A percentile compares a stretch with the other conserved stretches of the same genome.
Evolutionary conservation across 2,888 invertebrate genomes (phyloP).

Genomic region (Quadroppia sp.): DNA sequence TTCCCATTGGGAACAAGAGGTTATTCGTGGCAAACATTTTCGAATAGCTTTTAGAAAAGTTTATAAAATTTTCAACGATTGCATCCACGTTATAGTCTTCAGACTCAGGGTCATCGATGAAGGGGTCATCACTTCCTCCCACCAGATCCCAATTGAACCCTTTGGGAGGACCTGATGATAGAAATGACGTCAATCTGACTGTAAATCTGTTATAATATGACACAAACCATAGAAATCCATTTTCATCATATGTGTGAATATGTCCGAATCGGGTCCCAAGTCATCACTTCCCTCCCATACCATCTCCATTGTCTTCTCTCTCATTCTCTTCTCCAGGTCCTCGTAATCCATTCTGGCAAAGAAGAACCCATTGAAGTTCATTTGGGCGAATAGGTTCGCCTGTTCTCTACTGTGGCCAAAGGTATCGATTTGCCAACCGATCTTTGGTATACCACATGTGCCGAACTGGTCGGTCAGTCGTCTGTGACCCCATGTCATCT

Average conservation of each 20-base stretch:
- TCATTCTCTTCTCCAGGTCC: slow-evolving; percentile 55
- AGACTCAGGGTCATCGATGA: slow-evolving; percentile 28
- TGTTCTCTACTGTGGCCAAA: slow-evolving; percentile 83
- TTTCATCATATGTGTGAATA: background rate
- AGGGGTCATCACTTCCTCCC: background rate
- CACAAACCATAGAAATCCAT: background rate
- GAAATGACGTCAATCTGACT: too few relatives aligned
- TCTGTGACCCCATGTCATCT: slow-evolving; percentile 56
- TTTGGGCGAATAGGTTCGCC: slow-evolving; percentile 64
- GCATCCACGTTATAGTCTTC: background rate
- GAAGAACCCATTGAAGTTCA: slow-evolving; percentile 84
- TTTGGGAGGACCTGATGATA: too few relatives aligned
- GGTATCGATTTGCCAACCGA: slow-evolving; percentile 67
- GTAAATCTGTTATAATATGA: too few relatives aligned
- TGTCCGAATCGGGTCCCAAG: slow-evolving; percentile 49
- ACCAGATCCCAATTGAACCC: background rate
- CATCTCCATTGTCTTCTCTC: slow-evolving; percentile 67
- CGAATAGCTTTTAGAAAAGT: background rate
- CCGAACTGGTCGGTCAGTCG: slow-evolving; percentile 50
- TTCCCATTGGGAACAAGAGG: slow-evolving; percentile 34
- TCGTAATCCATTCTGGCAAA: slow-evolving; percentile 83
- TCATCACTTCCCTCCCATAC: slow-evolving; percentile 70
- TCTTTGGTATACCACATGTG: slow-evolving; percentile 54
- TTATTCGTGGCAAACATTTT: slow-evolving; percentile 21
- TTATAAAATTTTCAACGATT: background rate